Conservation (phyloP, 1,140 invertebrate genomes). For the Muscidifurax raptorellus region DNA sequence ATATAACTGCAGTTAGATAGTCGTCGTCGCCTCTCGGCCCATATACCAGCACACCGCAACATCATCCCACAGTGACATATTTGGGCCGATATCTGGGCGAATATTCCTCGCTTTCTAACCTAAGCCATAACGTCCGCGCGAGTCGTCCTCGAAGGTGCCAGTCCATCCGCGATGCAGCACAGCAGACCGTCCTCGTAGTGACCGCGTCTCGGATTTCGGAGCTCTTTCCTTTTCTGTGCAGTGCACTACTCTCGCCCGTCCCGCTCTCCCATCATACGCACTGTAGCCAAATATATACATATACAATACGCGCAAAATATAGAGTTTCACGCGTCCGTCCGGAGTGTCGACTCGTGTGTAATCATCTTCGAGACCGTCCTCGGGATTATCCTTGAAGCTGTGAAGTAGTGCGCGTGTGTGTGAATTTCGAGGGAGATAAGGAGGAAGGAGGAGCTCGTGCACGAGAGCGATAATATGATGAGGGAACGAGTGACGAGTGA, state of each 20-base stretch:
- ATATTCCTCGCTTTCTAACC: constrained; percentile 13
- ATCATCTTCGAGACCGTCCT: neutral
- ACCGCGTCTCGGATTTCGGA: neutral
- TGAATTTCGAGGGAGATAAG: neutral
- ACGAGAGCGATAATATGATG: neutral
- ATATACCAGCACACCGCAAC: neutral
- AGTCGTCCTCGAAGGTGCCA: neutral
- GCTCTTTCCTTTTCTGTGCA: neutral
- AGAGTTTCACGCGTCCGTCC: neutral
- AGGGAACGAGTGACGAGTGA: constrained; percentile 3
- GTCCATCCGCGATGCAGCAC: neutral
- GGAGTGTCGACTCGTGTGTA: neutral
- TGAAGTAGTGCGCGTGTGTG: neutral
- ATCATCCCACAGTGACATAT: constrained; percentile 21
- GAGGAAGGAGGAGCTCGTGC: neutral
- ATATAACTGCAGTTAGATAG: neutral
- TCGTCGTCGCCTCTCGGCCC: neutral
- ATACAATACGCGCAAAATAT: too few species aligned
- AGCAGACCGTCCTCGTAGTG: neutral
- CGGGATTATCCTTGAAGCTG: neutral
- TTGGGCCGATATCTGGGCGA: constrained; percentile 20
- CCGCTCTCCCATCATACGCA: too few species aligned
- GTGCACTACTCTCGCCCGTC: too few species aligned
- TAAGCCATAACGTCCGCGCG: neutral
- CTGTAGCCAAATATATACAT: too few species aligned